phyloP scores from a whole-genome alignment of 2,797 vertebrate genomes.

The Cygnus olor region DNA sequence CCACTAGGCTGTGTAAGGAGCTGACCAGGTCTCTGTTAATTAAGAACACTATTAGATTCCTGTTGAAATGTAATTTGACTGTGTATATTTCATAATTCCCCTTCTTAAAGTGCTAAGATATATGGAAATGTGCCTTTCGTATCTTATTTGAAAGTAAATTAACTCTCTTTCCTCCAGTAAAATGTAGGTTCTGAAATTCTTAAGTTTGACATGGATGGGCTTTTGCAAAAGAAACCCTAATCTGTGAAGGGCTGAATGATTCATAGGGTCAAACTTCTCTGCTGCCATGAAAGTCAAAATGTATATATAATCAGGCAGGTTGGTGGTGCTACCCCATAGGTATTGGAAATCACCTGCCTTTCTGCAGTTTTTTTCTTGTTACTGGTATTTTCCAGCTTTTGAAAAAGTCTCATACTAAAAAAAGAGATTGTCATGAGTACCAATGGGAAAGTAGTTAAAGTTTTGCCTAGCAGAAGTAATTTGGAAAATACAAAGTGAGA shows the following conservation, averaged over 20 bases:
- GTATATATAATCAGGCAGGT: background rate
- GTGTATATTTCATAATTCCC: background rate
- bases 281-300: background rate
- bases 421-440: background rate
- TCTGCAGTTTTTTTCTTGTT: background rate
- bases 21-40: background rate
- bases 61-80: background rate
- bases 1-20: background rate
- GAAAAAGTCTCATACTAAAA: background rate
- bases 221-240: background rate
- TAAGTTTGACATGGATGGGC: background rate
- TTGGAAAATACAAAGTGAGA: background rate
- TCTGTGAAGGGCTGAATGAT: background rate
- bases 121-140: background rate
- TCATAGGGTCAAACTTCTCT: background rate
- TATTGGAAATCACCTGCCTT: background rate
- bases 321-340: background rate
- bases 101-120: background rate
- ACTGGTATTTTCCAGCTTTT: background rate
- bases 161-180: background rate
- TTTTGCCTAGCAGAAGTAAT: background rate
- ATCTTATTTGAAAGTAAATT: background rate
- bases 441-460: background rate
- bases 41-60: background rate
- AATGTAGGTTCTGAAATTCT: background rate